Percentiles rank a stretch among this genome's conserved stretches.
These are phyloP conservation scores for Synodontis membranacea DNA, from an alignment of 2,113 vertebrate species.

Conservation along the genomic window DNA sequence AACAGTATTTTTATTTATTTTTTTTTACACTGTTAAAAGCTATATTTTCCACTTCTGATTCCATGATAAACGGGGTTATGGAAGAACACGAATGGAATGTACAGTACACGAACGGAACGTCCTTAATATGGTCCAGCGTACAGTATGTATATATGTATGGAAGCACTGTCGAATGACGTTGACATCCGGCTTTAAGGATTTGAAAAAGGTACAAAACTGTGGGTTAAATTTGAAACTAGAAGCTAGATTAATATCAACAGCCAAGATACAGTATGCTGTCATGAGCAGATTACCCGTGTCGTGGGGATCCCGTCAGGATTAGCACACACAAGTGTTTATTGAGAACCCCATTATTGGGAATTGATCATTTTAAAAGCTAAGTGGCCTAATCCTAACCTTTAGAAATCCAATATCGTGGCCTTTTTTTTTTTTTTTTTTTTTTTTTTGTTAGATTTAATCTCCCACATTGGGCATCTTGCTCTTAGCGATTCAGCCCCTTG, in stretches of 20 bases:
- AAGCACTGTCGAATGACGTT: background rate
- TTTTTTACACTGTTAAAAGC: background rate
- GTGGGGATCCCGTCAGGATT: background rate
- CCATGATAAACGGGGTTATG: background rate
- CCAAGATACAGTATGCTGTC: background rate
- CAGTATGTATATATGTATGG: no score
- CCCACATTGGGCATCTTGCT: constrained; percentile 71
- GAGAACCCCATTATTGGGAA: constrained; percentile 13
- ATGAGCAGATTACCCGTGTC: no score
- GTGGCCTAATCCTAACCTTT: constrained; percentile 13
- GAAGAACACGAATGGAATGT: no score
- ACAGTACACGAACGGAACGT: no score
- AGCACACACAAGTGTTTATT: constrained; percentile 1
- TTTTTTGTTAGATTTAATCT: constrained; percentile 64
- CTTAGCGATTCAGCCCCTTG: constrained; percentile 71
- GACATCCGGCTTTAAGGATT: background rate
- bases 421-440: constrained; percentile 12
- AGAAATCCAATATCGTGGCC: constrained; percentile 30
- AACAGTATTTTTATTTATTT: background rate
- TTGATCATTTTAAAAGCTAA: constrained; percentile 24
- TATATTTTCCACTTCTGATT: background rate
- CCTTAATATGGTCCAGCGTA: background rate
- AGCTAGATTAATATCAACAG: no score
- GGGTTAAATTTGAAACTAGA: background rate
- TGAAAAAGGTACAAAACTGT: background rate